phyloP scores from a whole-genome alignment of 2,888 invertebrate genomes.

The Masnerella sp. region DNA sequence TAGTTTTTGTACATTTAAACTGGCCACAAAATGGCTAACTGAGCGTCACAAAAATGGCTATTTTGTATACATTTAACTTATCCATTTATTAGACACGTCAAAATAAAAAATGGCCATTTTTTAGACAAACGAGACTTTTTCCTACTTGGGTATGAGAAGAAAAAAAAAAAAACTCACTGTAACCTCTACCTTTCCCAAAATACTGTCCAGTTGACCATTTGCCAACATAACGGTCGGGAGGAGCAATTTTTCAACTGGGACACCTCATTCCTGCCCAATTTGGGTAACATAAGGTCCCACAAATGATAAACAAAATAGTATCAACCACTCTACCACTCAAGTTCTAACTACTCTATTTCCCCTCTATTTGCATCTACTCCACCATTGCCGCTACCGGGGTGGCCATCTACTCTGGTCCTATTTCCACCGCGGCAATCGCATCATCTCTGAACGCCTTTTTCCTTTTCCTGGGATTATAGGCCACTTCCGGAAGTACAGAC shows the following conservation, averaged over 20 bases:
- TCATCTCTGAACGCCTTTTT: background rate
- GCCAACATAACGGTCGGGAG: conserved; percentile 5
- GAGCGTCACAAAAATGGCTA: no score
- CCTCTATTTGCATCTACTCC: no score
- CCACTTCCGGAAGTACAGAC: background rate
- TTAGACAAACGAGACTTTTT: no score
- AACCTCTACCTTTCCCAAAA: background rate
- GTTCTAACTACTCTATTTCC: background rate
- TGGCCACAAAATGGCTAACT: no score
- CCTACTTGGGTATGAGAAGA: no score
- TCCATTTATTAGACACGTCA: no score
- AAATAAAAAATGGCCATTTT: no score
- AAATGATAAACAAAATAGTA: conserved; percentile 28
- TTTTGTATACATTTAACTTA: no score
- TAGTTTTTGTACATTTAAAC: no score
- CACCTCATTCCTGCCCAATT: background rate
- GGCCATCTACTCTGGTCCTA: background rate
- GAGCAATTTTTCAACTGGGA: background rate
- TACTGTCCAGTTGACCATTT: background rate
- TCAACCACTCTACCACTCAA: no score
- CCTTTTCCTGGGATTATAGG: background rate
- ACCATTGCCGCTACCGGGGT: conserved; percentile 9
- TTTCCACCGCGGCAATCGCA: background rate
- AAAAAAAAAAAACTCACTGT: background rate
- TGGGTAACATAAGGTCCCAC: conserved; percentile 6